Evolutionary conservation across 1,140 invertebrate species (phyloP).

Genomic region (Chelonus insularis): DNA sequence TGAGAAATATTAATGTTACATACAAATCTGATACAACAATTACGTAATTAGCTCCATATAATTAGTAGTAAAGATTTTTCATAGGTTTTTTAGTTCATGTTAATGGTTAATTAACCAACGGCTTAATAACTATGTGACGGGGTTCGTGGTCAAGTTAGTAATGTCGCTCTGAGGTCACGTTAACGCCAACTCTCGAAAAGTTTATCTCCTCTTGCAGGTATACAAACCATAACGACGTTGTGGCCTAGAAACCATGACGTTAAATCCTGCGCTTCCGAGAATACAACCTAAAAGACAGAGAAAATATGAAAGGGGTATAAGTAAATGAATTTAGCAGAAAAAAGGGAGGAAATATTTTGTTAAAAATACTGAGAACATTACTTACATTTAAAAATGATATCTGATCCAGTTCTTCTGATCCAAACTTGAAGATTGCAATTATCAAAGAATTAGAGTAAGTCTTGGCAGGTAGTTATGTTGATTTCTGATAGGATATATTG

Average conservation of each 20-base stretch:
- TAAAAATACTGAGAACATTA: too few relatives aligned
- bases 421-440: too few relatives aligned
- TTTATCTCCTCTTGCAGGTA: slow-evolving; percentile 21
- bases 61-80: background rate
- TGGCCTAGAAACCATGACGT: slow-evolving; percentile 7
- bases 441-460: too few relatives aligned
- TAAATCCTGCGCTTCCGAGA: slow-evolving; percentile 14
- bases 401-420: too few relatives aligned
- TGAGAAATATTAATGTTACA: too few relatives aligned
- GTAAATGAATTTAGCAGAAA: background rate
- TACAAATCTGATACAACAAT: too few relatives aligned
- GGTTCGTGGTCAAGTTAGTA: slow-evolving; percentile 26
- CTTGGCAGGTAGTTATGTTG: too few relatives aligned
- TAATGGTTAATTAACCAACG: slow-evolving; percentile 21
- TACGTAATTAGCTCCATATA: background rate
- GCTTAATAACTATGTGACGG: slow-evolving; percentile 25
- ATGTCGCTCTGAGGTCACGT: slow-evolving; percentile 13
- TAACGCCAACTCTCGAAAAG: slow-evolving; percentile 19
- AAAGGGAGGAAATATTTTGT: background rate
- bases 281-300: background rate
- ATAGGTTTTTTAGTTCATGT: background rate
- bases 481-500: too few relatives aligned
- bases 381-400: too few relatives aligned
- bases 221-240: slow-evolving; percentile 12
- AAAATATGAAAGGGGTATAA: background rate